A percentile compares a stretch with the other conserved stretches of the same genome.
These are phyloP conservation scores for Porites lobata DNA, from an alignment of 92 coral and sea anemone genomes.

Conservation along the genomic window DNA sequence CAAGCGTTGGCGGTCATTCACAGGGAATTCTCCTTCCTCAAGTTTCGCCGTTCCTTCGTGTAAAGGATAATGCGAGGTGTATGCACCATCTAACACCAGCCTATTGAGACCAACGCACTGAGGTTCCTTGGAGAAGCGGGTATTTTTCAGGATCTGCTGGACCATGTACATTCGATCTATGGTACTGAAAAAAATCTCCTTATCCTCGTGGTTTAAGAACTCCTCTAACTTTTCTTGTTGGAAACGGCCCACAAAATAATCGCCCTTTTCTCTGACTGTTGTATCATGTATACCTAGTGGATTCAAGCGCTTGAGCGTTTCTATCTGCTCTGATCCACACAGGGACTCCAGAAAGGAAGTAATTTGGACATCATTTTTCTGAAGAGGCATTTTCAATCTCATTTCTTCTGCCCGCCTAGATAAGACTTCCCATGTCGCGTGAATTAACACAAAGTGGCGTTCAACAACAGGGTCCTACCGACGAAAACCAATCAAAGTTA, in stretches of 20 bases:
- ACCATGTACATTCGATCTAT: slow-evolving; percentile 70
- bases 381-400: slow-evolving; percentile 83
- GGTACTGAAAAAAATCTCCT: slow-evolving; percentile 73
- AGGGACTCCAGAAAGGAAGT: slow-evolving; percentile 53
- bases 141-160: slow-evolving; percentile 62
- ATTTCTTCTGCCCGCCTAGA: slow-evolving; percentile 82
- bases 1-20: slow-evolving; percentile 89
- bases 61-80: slow-evolving; percentile 70
- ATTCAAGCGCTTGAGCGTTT: slow-evolving; percentile 52
- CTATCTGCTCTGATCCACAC: slow-evolving; percentile 55
- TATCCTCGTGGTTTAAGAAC: slow-evolving; percentile 61
- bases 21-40: slow-evolving; percentile 58
- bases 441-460: slow-evolving; percentile 87
- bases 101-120: slow-evolving; percentile 75
- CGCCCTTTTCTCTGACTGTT: slow-evolving; percentile 67
- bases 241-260: slow-evolving; percentile 89
- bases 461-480: slow-evolving; percentile 60
- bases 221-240: slow-evolving; percentile 57
- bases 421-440: slow-evolving; percentile 80
- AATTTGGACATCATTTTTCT: slow-evolving; percentile 78
- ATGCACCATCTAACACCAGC: slow-evolving; percentile 75
- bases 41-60: slow-evolving; percentile 83
- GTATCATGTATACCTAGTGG: slow-evolving; percentile 77
- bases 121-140: slow-evolving; percentile 64
- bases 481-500: neutral